Percentiles rank a stretch among this genome's conserved stretches.
Conservation (phyloP, 2,888 invertebrate genomes). For the Oscheius sp. region DNA sequence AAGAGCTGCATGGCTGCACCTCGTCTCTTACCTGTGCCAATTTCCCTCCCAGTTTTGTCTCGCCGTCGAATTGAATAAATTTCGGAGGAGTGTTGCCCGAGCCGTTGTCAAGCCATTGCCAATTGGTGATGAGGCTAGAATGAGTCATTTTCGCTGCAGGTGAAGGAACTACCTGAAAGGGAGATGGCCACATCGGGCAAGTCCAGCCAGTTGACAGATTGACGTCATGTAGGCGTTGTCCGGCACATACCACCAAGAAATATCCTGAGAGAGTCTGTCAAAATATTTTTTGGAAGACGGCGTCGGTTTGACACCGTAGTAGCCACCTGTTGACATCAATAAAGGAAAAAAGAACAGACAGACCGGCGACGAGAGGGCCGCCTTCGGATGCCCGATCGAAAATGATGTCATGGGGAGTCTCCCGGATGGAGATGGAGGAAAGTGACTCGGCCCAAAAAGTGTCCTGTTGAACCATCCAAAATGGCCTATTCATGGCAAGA, state of each 20-base stretch:
- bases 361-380: constrained; percentile 65
- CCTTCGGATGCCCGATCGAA: constrained; percentile 67
- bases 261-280: constrained; percentile 56
- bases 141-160: background rate
- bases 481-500: constrained; percentile 48
- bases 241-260: constrained; percentile 67
- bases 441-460: constrained; percentile 68
- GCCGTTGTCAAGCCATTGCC: constrained; percentile 66
- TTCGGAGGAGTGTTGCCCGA: constrained; percentile 47
- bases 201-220: constrained; percentile 56
- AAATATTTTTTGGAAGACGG: constrained; percentile 56
- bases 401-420: constrained; percentile 52
- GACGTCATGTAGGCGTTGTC: constrained; percentile 72
- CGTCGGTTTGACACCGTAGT: constrained; percentile 62
- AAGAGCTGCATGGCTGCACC: background rate
- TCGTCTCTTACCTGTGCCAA: constrained; percentile 51
- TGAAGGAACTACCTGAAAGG: constrained; percentile 47
- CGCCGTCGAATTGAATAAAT: constrained; percentile 71
- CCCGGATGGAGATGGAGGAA: constrained; percentile 41
- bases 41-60: constrained; percentile 65
- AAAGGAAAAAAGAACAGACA: background rate
- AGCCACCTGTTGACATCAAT: constrained; percentile 61
- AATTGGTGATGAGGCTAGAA: constrained; percentile 66
- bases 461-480: constrained; percentile 73
- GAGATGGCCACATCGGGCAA: constrained; percentile 51